Base-by-base conservation (phyloP, 2,888 invertebrate genomes). In the Rutpela maculata region DNA sequence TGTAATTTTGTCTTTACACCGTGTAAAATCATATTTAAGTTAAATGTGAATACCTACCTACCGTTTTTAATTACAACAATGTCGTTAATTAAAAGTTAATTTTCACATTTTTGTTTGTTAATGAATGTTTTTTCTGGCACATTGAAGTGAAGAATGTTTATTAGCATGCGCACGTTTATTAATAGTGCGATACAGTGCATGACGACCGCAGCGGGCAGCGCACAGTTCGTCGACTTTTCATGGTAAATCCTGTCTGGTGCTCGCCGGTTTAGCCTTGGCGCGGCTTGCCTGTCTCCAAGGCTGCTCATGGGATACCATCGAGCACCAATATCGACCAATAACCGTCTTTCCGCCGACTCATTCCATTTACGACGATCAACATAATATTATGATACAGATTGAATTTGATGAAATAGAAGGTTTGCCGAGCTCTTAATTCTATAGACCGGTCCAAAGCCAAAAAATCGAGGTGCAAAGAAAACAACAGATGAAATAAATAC, bases 231-330 rank as follows among this genome's bases (percentile, higher is more conserved):
- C 72, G 72, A 72, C 72, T 72, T 72, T 72, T 72, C 72, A 72
- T 63, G 72, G 72, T 72, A 72, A 72, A 72, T 72, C 72, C 72
- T 72, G 72, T 72, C 72, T 72, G 72, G 72, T 72, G 72, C 63
- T 72, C 60, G 19, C 55, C 72, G 72, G 63, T 63, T 71, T 72
- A 72, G 72, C 72, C 72, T 72, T 72, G 72, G 72, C 26, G 72
- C 55, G 63, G 55, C 50, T 63, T 38, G 72, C 72, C 72, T 72
- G 72, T 72, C 72, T 72, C 72, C 72, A 72, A 72, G 72, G 72
- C 72, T 72, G 72, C 72, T 63, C 72, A 50, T 19, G 63, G 72
- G 72, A 72, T 72, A 72, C 72, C 72, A 72, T 72, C 72, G 63
- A 62, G 63, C 72, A 63, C 72, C 72, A 63, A 72, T 72, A 72